These are phyloP conservation scores for Taphrorychus bicolor DNA, from an alignment of 2,888 invertebrate genomes.

Conservation along the genomic window DNA sequence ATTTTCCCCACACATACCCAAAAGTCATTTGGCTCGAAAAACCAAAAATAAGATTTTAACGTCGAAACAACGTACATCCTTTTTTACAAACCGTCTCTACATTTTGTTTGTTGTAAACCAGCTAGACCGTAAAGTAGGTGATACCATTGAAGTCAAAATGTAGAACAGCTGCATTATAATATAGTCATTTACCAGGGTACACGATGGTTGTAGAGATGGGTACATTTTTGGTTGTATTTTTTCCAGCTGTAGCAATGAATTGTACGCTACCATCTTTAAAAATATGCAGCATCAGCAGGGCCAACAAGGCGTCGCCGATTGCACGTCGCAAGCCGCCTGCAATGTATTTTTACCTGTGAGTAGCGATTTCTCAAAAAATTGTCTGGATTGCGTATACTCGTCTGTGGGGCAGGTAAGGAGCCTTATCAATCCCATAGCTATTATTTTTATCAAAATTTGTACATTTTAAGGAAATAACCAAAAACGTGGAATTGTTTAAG, in stretches of 20 bases:
- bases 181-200: too few relatives aligned
- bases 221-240: neutral
- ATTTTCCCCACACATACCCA: too few relatives aligned
- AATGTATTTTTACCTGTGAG: conserved; percentile 16
- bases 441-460: too few relatives aligned
- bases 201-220: too few relatives aligned
- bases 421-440: neutral
- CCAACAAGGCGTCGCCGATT: neutral
- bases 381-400: conserved; percentile 19
- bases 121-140: too few relatives aligned
- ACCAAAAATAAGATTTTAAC: too few relatives aligned
- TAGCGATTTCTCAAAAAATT: conserved; percentile 14
- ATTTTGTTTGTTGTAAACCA: too few relatives aligned
- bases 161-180: too few relatives aligned
- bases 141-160: too few relatives aligned
- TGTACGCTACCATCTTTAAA: conserved; percentile 17
- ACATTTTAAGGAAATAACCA: conserved; percentile 52
- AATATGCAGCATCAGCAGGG: conserved; percentile 1
- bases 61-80: too few relatives aligned
- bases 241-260: conserved; percentile 15
- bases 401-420: conserved; percentile 26
- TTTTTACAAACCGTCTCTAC: too few relatives aligned
- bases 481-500: conserved; percentile 45
- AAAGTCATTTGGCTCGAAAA: too few relatives aligned
- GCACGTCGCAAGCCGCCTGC: neutral